phyloP scores from a whole-genome alignment of 2,113 vertebrate genomes.

The Pterocles orientalis region DNA sequence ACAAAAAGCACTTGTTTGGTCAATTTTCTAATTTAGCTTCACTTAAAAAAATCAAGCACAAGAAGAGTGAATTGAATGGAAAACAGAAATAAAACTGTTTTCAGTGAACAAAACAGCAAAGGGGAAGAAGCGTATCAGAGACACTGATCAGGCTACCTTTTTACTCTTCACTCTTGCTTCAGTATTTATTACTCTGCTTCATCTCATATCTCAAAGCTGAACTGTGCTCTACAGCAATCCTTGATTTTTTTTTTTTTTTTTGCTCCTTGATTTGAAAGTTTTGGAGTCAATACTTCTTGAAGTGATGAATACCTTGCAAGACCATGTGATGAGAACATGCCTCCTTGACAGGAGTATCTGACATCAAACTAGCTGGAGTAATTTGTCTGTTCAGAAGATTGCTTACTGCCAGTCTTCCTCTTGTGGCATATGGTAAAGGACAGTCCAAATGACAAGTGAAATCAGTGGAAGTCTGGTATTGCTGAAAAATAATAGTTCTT shows the following conservation, averaged over 20 bases:
- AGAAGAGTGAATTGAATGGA: not conserved
- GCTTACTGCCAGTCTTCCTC: not conserved
- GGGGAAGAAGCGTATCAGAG: not conserved
- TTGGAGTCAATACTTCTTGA: not conserved
- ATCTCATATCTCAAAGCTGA: not conserved
- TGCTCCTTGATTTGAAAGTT: not conserved
- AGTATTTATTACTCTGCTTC: not conserved
- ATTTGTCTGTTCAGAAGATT: not conserved
- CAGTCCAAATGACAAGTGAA: not conserved
- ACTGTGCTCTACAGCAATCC: not conserved
- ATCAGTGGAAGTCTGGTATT: not conserved
- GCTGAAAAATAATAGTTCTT: not conserved
- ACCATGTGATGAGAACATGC: accelerated
- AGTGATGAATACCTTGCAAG: not conserved
- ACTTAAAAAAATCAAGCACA: not conserved
- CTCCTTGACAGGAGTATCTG: not conserved
- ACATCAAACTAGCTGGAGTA: not conserved
- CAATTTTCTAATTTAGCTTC: not conserved
- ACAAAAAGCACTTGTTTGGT: not conserved
- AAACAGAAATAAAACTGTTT: not conserved
- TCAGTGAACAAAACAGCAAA: not conserved
- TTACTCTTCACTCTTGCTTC: not conserved
- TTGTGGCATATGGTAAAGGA: not conserved
- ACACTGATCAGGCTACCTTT: not conserved
- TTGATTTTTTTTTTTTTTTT: not conserved